phyloP scores from a whole-genome alignment of 1,140 invertebrate genomes.

The Grapholita molesta region DNA sequence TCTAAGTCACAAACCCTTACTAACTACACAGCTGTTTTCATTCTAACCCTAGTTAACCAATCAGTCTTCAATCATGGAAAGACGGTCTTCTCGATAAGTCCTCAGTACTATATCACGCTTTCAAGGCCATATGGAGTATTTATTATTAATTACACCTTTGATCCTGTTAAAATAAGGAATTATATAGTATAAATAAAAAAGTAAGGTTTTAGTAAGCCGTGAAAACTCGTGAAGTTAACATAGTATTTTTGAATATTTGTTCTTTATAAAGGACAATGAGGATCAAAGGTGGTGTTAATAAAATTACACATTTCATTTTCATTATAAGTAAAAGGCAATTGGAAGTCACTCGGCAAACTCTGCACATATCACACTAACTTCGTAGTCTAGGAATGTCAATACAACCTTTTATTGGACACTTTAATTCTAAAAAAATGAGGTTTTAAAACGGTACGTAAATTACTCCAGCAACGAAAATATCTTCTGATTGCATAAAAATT shows the following conservation, averaged over 20 bases:
- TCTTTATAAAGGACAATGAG: neutral
- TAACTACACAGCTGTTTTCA: neutral
- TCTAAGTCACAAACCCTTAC: neutral
- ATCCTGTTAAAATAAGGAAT: neutral
- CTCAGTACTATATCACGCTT: neutral
- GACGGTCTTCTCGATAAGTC: neutral
- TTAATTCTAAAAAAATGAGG: neutral
- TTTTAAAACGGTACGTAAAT: neutral
- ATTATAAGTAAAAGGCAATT: slow-evolving; percentile 7
- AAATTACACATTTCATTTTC: neutral
- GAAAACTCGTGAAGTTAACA: neutral
- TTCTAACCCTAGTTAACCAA: neutral
- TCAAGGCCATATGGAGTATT: neutral
- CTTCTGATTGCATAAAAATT: neutral
- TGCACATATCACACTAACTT: neutral
- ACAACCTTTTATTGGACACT: neutral
- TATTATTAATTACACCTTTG: neutral
- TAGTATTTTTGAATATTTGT: neutral
- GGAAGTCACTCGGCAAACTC: neutral
- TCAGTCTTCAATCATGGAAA: slow-evolving; percentile 1
- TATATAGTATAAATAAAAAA: no score
- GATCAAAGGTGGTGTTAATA: neutral
- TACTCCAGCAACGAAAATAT: neutral
- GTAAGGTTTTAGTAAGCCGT: neutral
- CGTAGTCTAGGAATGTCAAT: neutral